Percentiles rank a stretch among this genome's conserved stretches.
Conservation (phyloP, 1,140 invertebrate species). For the Drosophila hydei region DNA sequence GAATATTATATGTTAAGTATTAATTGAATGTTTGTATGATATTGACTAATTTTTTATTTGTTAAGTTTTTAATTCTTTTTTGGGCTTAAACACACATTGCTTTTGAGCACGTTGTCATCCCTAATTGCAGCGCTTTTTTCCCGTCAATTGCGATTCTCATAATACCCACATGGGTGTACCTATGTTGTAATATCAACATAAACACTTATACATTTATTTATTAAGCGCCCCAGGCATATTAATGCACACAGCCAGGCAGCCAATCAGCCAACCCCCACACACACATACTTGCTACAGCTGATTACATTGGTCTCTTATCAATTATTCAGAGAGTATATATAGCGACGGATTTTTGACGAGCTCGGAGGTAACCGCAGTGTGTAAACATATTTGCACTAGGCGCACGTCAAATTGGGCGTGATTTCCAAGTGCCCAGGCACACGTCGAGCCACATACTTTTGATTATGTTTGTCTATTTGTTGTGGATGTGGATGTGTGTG, state of each 20-base stretch:
- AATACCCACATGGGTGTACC: constrained; percentile 5
- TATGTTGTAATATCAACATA: constrained; percentile 22
- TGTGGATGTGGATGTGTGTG: constrained; percentile 37
- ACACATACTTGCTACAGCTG: constrained; percentile 36
- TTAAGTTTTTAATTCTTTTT: not conserved
- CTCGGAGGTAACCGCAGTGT: constrained; percentile 13
- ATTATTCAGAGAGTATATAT: constrained; percentile 78
- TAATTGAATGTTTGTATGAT: too few species aligned
- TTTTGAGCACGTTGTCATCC: constrained; percentile 14
- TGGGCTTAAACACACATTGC: too few species aligned
- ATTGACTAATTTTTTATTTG: too few species aligned
- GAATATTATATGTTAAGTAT: not conserved
- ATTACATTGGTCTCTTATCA: constrained; percentile 63
- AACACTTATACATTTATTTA: constrained; percentile 59
- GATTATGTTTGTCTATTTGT: constrained; percentile 82
- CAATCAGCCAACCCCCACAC: constrained; percentile 32
- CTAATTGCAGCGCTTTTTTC: constrained; percentile 10
- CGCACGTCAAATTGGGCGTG: constrained; percentile 80
- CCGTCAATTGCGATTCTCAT: constrained; percentile 1
- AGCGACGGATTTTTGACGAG: constrained; percentile 63
- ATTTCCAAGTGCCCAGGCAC: constrained; percentile 69
- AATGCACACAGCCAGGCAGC: constrained; percentile 63
- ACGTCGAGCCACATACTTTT: constrained; percentile 61
- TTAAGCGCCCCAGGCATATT: constrained; percentile 65
- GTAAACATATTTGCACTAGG: constrained; percentile 70